phyloP scores from a whole-genome alignment of 2,113 vertebrate species.

The Corydoras maculifer region DNA sequence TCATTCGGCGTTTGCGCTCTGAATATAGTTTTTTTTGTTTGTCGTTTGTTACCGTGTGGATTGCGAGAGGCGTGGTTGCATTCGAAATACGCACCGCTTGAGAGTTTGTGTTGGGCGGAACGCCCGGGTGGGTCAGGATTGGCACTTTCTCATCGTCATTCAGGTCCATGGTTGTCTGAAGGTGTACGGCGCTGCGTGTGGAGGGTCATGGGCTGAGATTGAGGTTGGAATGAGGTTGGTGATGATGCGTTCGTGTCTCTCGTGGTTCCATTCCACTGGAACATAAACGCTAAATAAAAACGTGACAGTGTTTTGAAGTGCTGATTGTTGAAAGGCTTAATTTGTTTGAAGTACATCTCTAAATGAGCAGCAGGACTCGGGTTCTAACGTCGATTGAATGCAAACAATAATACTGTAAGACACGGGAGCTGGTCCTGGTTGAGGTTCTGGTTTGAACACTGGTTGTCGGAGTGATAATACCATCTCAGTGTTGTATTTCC shows the following conservation, averaged over 20 bases:
- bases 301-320: constrained; percentile 12
- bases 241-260: no score
- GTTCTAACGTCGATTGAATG: neutral
- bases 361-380: constrained; percentile 22
- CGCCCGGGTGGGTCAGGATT: no score
- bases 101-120: no score
- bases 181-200: no score
- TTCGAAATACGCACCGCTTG: no score
- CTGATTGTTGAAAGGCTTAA: constrained; percentile 10
- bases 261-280: neutral
- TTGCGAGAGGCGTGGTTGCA: no score
- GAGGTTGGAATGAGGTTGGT: no score
- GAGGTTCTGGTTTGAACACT: constrained; percentile 13
- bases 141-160: no score
- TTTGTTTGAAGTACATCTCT: constrained; percentile 8
- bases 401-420: constrained; percentile 27
- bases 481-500: neutral
- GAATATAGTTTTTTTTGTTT: no score
- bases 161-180: no score
- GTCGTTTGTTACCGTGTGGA: no score
- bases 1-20: neutral
- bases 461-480: neutral
- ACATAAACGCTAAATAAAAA: neutral
- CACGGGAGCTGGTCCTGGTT: neutral
- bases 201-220: no score